Evolutionary conservation across 2,888 invertebrate genomes (phyloP), one percentile per base, ranked within the genome.

Genomic region (Cerceris rybyensis): DNA sequence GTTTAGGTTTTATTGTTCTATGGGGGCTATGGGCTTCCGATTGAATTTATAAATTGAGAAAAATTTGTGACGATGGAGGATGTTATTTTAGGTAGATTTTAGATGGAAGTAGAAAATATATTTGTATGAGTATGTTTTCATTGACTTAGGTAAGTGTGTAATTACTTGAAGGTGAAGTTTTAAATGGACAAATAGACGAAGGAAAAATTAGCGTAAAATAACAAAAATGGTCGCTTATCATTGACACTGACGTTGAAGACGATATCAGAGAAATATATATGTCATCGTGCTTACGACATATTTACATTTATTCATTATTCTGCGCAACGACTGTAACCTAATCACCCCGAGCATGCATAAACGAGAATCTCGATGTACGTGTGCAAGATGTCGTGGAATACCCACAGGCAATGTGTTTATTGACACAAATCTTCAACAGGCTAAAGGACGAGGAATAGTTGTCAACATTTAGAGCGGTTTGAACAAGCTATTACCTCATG

Each of bases 221-320:
- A 46, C 11, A 46, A 46, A 46, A 6, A 11, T 46, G 9, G 46
- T 46, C 11, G 11, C 46, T 8, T 46, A 46, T 46, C 11, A 11
- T 46, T 46, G 46, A 7, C 52, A 52, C 52, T 52, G 52, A 13
- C 2, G 13, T 2, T 5, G 1, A 52, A 13, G 7, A 14, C n/a
- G 14, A n/a, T n/a, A 52, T 55, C 6, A 7, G 6, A 55, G 7
- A 55, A 55, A 17, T 7, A 17, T 28, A 17, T 28, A 17, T 11
- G 52, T 7, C 52, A 52, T 52, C 14, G 14, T n/a, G 13, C 52
- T 52, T 52, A 13, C 7, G 14, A 14, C 14, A 13, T 55, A 7
- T 17, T 17, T 28, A 17, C 55, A 55, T 55, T 55, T 55, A 55
- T 55, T 55, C 55, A 55, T 55, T 55, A 55, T 55, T 55, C 55